These are phyloP conservation scores for Tokudaia tokunoshimensis DNA, from an alignment of 2,797 vertebrate species.

Conservation along the genomic window DNA sequence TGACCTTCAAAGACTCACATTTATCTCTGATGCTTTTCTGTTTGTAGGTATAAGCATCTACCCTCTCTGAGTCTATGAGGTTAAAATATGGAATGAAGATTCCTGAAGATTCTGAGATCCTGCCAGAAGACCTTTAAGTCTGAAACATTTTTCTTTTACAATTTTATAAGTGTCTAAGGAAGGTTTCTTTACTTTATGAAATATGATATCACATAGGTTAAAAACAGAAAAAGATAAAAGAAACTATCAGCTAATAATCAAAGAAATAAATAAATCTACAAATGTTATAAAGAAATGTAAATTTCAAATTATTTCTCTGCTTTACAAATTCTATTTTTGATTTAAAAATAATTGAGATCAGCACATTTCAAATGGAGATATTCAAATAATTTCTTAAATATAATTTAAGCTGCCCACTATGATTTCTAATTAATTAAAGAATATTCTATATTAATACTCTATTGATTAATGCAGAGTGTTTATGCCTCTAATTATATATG, in stretches of 20 bases:
- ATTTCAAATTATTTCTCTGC: neutral
- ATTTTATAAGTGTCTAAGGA: neutral
- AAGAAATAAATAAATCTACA: neutral
- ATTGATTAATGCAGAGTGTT: neutral
- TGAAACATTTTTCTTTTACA: neutral
- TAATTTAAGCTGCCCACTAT: neutral
- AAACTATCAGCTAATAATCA: neutral
- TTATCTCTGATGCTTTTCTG: neutral
- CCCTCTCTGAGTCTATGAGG: rapidly evolving
- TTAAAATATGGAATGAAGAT: neutral
- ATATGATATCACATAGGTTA: neutral
- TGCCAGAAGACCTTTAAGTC: neutral
- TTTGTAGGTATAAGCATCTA: neutral
- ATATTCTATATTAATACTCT: neutral
- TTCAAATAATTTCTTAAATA: neutral
- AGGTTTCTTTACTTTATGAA: neutral
- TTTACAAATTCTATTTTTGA: neutral
- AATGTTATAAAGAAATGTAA: neutral
- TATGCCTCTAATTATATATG: neutral
- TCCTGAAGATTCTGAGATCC: neutral
- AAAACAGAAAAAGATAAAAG: neutral
- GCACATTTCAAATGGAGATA: neutral
- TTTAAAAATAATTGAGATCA: neutral
- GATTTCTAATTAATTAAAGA: neutral
- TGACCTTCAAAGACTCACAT: neutral